Evolutionary conservation across 2,113 vertebrate genomes (phyloP).

Genomic region (Odocoileus virginianus): DNA sequence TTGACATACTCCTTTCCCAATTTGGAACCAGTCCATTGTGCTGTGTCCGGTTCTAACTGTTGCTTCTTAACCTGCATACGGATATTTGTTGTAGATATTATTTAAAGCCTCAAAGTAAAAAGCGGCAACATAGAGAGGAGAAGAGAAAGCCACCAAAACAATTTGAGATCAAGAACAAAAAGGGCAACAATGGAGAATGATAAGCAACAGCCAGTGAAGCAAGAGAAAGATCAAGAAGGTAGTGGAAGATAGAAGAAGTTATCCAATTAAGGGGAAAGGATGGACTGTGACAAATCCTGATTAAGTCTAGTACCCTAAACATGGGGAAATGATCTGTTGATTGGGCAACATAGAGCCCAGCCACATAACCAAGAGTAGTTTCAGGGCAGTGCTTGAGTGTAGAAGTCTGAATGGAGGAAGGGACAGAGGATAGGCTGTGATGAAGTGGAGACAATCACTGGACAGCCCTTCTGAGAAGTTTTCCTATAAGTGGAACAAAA

Average conservation of each 20-base stretch:
- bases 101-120: background rate
- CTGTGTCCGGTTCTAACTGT: background rate
- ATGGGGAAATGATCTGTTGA: background rate
- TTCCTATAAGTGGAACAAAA: background rate
- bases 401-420: background rate
- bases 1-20: background rate
- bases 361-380: background rate
- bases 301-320: background rate
- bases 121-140: background rate
- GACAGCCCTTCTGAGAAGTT: background rate
- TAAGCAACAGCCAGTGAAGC: background rate
- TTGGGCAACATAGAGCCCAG: background rate
- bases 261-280: background rate
- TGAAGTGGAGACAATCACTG: background rate
- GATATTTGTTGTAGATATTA: background rate
- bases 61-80: background rate
- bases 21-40: background rate
- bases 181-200: background rate
- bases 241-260: background rate
- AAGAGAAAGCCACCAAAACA: background rate
- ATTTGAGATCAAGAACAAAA: background rate
- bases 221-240: background rate
- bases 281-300: background rate
- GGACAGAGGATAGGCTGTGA: background rate
- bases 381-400: background rate